Percentiles rank a stretch among this genome's conserved stretches.
phyloP scores from a whole-genome alignment of 2,797 vertebrate species.

The Picus viridis region DNA sequence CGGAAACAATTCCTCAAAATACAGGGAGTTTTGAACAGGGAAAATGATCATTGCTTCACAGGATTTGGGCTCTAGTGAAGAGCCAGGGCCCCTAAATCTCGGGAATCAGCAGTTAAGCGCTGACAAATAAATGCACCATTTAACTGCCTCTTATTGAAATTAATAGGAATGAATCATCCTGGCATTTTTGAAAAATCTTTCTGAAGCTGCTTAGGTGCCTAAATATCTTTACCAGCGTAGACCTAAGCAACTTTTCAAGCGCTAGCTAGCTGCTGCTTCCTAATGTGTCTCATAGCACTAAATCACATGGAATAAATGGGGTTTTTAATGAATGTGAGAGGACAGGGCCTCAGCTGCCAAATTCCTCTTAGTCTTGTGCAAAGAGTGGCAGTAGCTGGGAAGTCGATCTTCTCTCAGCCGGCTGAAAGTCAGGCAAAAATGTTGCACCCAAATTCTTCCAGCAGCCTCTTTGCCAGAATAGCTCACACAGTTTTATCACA shows the following conservation, averaged over 20 bases:
- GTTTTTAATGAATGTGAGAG: conserved; percentile 41
- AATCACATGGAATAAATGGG: conserved; percentile 52
- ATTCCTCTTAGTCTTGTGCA: not conserved
- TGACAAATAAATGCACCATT: conserved; percentile 67
- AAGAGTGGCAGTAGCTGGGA: not conserved
- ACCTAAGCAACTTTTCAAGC: conserved; percentile 64
- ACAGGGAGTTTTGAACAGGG: not conserved
- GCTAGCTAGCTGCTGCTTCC: conserved; percentile 43
- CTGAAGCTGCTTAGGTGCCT: conserved; percentile 45
- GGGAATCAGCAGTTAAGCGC: conserved; percentile 34
- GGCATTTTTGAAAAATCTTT: conserved; percentile 62
- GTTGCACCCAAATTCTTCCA: not conserved
- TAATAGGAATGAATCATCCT: conserved; percentile 65
- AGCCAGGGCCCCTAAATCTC: conserved; percentile 56
- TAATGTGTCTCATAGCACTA: conserved; percentile 50
- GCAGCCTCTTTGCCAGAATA: not conserved
- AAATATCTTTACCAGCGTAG: conserved; percentile 55
- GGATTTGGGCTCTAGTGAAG: conserved; percentile 43
- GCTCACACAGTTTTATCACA: not conserved
- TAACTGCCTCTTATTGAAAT: conserved; percentile 64
- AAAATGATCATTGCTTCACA: not conserved
- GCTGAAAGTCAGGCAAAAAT: not conserved
- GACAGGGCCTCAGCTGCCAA: conserved; percentile 37
- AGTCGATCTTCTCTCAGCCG: not conserved
- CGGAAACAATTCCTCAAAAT: not conserved